Conservation (phyloP, 37 sponge, comb jelly and placozoan genomes). For the Oscarella lobularis region DNA sequence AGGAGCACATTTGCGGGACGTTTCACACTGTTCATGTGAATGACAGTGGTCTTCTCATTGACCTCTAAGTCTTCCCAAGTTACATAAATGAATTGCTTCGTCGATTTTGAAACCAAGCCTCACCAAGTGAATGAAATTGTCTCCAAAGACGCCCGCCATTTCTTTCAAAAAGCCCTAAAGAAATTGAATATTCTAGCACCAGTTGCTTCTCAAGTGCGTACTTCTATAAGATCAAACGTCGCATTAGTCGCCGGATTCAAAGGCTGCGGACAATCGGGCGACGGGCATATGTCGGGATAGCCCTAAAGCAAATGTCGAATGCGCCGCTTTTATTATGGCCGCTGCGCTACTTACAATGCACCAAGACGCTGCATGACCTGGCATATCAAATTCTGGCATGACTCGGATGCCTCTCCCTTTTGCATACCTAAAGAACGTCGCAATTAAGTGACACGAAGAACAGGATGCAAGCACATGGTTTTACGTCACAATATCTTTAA, state of each 20-base stretch:
- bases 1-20: too few species aligned
- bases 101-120: constrained; percentile 34
- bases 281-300: constrained; percentile 7
- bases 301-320: not conserved
- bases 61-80: too few species aligned
- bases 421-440: not conserved
- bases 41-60: too few species aligned
- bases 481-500: constrained; percentile 14
- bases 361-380: constrained; percentile 43
- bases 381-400: constrained; percentile 34
- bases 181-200: not conserved
- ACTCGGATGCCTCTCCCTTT: constrained; percentile 8
- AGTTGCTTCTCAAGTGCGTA: not conserved
- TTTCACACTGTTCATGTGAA: too few species aligned
- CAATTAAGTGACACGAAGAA: not conserved
- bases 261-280: constrained; percentile 5
- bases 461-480: not conserved
- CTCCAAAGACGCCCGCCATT: not conserved
- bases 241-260: constrained; percentile 1
- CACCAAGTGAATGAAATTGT: not conserved
- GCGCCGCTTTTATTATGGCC: not conserved
- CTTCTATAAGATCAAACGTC: constrained; percentile 5
- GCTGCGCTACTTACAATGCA: constrained; percentile 11
- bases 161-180: not conserved
- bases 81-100: too few species aligned